A percentile compares a stretch with the other conserved stretches of the same genome.
Evolutionary conservation across 2,888 invertebrate genomes (phyloP).

Genomic region (Zygogramma bicolorata): DNA sequence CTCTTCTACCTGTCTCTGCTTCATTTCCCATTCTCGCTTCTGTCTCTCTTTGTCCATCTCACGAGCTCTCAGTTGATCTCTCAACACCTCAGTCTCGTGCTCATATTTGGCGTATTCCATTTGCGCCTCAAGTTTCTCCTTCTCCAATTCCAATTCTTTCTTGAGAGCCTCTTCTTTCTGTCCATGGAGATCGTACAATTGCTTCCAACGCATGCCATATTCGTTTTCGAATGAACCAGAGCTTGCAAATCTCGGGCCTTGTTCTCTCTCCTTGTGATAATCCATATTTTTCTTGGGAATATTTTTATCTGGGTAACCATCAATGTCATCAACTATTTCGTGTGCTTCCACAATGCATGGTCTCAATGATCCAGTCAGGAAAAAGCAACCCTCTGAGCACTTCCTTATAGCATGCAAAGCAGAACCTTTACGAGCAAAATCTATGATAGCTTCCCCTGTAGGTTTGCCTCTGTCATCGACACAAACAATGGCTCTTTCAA

Average conservation of each 20-base stretch:
- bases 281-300: conserved; percentile 79
- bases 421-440: conserved; percentile 92
- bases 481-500: conserved; percentile 90
- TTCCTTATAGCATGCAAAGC: conserved; percentile 89
- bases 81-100: conserved; percentile 94
- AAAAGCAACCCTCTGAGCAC: conserved; percentile 93
- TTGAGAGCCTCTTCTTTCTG: conserved; percentile 91
- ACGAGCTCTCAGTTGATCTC: conserved; percentile 89
- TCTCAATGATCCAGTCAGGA: conserved; percentile 83
- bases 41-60: conserved; percentile 90
- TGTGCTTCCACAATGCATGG: conserved; percentile 94
- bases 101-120: conserved; percentile 94
- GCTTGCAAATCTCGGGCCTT: conserved; percentile 89
- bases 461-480: conserved; percentile 97
- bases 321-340: conserved; percentile 92
- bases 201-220: conserved; percentile 97
- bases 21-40: conserved; percentile 66
- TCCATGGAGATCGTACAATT: conserved; percentile 90
- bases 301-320: conserved; percentile 88
- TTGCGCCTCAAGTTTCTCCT: conserved; percentile 94
- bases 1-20: conserved; percentile 82
- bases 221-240: conserved; percentile 93
- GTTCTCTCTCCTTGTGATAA: conserved; percentile 84
- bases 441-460: conserved; percentile 97
- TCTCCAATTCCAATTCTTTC: conserved; percentile 89